phyloP scores from a whole-genome alignment of 2,888 invertebrate genomes.

The Catocala sponsa region DNA sequence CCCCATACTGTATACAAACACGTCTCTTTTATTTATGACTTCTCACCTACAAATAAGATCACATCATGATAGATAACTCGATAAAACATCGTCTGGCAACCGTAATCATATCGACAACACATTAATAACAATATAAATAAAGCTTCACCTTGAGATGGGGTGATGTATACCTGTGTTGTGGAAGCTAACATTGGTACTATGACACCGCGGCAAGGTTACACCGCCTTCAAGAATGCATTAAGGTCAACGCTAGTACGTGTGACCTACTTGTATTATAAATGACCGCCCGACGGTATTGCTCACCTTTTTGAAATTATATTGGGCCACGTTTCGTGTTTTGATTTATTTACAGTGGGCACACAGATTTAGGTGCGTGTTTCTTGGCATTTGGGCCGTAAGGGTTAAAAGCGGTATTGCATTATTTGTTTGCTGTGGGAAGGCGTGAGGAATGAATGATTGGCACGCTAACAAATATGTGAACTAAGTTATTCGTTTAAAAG shows the following conservation, averaged over 20 bases:
- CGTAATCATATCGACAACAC: too few relatives aligned
- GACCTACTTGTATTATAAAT: constrained; percentile 50
- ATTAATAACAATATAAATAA: neutral
- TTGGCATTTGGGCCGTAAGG: too few relatives aligned
- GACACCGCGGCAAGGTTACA: constrained; percentile 33
- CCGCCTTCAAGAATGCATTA: constrained; percentile 40
- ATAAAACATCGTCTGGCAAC: too few relatives aligned
- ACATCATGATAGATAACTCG: neutral
- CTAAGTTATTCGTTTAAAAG: too few relatives aligned
- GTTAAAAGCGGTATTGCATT: too few relatives aligned
- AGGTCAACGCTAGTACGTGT: constrained; percentile 36
- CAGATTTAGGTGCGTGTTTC: too few relatives aligned
- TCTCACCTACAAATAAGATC: too few relatives aligned
- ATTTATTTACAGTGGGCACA: neutral
- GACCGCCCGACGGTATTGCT: constrained; percentile 15
- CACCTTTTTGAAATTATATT: constrained; percentile 34
- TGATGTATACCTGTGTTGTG: constrained; percentile 15
- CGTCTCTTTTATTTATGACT: too few relatives aligned
- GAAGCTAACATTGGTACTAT: constrained; percentile 24
- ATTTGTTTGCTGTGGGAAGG: too few relatives aligned
- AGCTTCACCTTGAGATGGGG: neutral
- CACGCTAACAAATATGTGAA: too few relatives aligned
- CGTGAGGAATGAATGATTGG: too few relatives aligned
- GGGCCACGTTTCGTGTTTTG: neutral
- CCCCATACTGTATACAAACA: too few relatives aligned